phyloP scores from a whole-genome alignment of 2,888 invertebrate genomes.

The Apotomis capreana region DNA sequence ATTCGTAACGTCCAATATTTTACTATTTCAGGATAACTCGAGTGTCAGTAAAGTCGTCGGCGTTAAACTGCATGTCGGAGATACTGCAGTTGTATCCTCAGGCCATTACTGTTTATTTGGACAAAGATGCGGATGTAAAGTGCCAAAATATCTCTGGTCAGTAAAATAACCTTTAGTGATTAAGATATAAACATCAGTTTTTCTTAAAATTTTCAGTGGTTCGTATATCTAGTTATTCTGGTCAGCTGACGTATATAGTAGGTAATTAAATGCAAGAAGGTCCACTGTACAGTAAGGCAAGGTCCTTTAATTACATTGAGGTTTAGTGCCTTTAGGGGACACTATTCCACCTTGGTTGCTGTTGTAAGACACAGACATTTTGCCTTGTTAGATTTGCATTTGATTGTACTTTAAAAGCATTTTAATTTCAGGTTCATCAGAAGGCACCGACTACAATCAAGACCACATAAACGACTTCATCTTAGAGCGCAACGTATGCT shows the following conservation, averaged over 20 bases:
- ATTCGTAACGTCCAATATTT: no score
- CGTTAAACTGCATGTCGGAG: slow-evolving; percentile 90
- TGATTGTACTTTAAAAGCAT: neutral
- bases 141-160: slow-evolving; percentile 73
- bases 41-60: slow-evolving; percentile 95
- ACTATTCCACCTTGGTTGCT: no score
- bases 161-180: slow-evolving; percentile 16
- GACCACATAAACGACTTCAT: slow-evolving; percentile 78
- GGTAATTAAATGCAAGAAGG: no score
- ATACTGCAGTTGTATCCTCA: slow-evolving; percentile 89
- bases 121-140: slow-evolving; percentile 81
- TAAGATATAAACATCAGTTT: no score
- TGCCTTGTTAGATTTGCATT: no score
- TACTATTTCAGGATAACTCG: slow-evolving; percentile 83
- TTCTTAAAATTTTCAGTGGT: no score
- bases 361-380: no score
- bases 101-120: slow-evolving; percentile 86
- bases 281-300: no score
- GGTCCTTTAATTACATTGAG: no score
- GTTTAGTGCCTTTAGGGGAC: no score
- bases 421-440: slow-evolving; percentile 67
- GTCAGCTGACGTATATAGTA: no score
- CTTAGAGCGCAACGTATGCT: slow-evolving; percentile 77
- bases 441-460: slow-evolving; percentile 70
- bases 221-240: no score